Evolutionary conservation across 2,797 vertebrate species (phyloP), one percentile per base, ranked within the genome.

Genomic region (Chloroceryle amazona): DNA sequence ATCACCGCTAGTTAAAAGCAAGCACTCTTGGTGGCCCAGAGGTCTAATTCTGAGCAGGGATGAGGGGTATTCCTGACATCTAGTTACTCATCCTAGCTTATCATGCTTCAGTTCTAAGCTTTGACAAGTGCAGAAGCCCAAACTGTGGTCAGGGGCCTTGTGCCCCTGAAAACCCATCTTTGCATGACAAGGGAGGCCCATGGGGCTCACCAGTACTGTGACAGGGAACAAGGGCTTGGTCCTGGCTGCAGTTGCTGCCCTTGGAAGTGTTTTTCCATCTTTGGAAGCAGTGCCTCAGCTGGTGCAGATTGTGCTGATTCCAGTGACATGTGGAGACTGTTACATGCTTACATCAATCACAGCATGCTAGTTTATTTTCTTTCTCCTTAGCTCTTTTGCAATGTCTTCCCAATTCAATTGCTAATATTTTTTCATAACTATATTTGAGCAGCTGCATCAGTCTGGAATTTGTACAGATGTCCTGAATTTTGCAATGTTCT

Each of bases 381-480:
- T 68, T 79, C 78, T 93, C 60, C 63, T 81, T 82, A 55, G 44
- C 33, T 84, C 41, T 81, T 92, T 91, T 90, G 49, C 67, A 88
- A 55, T 54, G 39, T 41, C 47, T 49, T 91, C 37, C 58, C 51
- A 65, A 42, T 81, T 85, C 35, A 80, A 52, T 49, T 73, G 41
- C 71, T 93, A 75, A 29, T 71, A 94, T 52, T 93, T 85, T 85
- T 80, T 84, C 63, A 33, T 81, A 65, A 74, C 76, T 90, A 25
- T 23, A 26, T 73, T 82, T 73, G 46, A 95, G 76, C 74, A 90
- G 55, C 41, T 84, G 42, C 55, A 31, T 66, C 1, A 1, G 23
- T 39, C 47, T 89, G 67, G 66, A 90, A 63, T 63, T 78, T 14
- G 29, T 71, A 52, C 55, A 73, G n/a, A 67, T 55, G 51, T 55